Evolutionary conservation across 2,797 vertebrate genomes (phyloP), one percentile per base, ranked within the genome.

Genomic region (Philypnodon macrostomus): DNA sequence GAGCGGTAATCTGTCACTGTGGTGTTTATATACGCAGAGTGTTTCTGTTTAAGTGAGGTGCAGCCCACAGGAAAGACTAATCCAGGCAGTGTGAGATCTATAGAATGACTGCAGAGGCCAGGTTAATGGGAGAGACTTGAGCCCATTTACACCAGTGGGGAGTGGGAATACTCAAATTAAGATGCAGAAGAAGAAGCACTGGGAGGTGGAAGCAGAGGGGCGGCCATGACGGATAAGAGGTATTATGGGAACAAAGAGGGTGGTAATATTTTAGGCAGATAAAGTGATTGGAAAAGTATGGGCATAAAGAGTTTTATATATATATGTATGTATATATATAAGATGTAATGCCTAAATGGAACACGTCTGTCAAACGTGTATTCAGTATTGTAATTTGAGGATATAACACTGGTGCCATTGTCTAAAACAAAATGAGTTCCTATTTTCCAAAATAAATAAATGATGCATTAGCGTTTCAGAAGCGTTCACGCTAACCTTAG

Each of bases 1-100:
- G 73, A 73, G 69, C 42, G 13, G 52, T 85, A 87, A 86, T 87
- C 85, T 80, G 81, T 64, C 12, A 63, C 62, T 53, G 41, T 63
- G 65, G 53, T 70, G 65, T 73, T 80, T 67, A 75, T 77, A 58
- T 50, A 53, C n/a, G n/a, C n/a, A n/a, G n/a, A n/a, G n/a, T n/a
- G 49, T 72, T 77, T 73, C 63, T 68, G 70, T 80, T 81, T 80
- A 62, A 70, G 71, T 53, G 71, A 84, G 65, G 64, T 80, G 76
- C 63, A 75, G 70, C 72, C 77, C 74, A 58, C 46, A 64, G 68
- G 66, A 73, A 74, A 71, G 58, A 76, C 67, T 77, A 78, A 84
- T 79, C 73, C 77, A 51, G 42, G 45, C 47, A 54, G 40, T 46
- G 60, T 4, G 50, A 44, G 0, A n/a, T n/a, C n/a, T n/a, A n/a